Evolutionary conservation across 2,888 invertebrate genomes (phyloP), one percentile per base, ranked within the genome.

Genomic region (Leptinotarsa peninsularis): DNA sequence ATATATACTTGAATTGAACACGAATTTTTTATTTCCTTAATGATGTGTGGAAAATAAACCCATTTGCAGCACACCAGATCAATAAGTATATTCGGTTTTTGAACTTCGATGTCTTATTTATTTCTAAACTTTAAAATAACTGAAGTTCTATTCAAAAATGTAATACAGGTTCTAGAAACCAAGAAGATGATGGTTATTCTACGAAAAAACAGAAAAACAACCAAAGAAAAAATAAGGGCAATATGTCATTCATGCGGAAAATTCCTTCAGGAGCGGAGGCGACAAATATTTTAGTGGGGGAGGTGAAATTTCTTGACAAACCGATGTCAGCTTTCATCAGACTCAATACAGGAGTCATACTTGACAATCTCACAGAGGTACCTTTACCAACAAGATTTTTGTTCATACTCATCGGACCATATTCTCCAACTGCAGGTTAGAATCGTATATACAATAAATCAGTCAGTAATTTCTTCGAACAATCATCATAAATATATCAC

Each of bases 281-380:
- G 1, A 97, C 98, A 76, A 99, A 99, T 87, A 98, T 99, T 82
- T 90, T 99, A 74, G 98, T 99, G 0, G 99, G 99, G 27, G 98
- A 99, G 90, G 95, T 99, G 15, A 97, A 98, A 87, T 98, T 98
- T 86, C 91, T 99, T 71, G 95, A 96, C 79, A 96, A 97, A 88
- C 95, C 97, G 14, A 89, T 99, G 74, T 95, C 97, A 73, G 98
- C 96, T 52, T 99, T 99, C 87, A 94, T 99, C 76, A 93, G 98
- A 77, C 91, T 99, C 75, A 95, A 94, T 86, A 93, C 95, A 80
- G 96, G 97, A 4, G 92, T 93, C 7, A 93, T 96, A 81, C 93
- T 99, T 91, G 98, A 98, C 10, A 98, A 99, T 87, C 90, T 99
- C 74, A 98, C 98, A 1, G 99, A 99, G 91, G 98, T 99, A 56